Conservation (phyloP, 2,888 invertebrate genomes). For the Camponotus fellah region DNA sequence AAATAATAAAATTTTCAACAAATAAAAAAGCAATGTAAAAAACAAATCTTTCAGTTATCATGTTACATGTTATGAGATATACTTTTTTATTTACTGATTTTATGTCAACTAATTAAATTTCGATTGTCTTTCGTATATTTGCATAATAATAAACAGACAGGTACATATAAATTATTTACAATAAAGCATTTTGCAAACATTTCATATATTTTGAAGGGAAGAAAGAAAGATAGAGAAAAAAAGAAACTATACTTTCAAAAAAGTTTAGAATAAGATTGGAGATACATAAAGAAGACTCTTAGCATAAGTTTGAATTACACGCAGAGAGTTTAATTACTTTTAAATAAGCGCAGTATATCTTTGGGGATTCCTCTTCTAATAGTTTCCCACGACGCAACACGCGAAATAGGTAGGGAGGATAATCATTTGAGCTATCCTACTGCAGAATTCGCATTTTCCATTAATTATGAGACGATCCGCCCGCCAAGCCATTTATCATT, state of each 20-base stretch:
- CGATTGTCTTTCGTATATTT: background rate
- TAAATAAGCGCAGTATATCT: slow-evolving; percentile 26
- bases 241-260: slow-evolving; percentile 15
- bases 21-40: background rate
- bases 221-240: background rate
- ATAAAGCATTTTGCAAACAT: background rate
- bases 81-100: background rate
- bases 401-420: background rate
- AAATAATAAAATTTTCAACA: background rate
- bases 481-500: slow-evolving; percentile 32
- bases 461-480: slow-evolving; percentile 16
- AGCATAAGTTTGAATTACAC: slow-evolving; percentile 34
- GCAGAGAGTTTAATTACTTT: slow-evolving; percentile 37
- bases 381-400: slow-evolving; percentile 20
- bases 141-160: background rate
- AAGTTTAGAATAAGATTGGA: slow-evolving; percentile 12
- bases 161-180: background rate
- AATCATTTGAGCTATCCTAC: slow-evolving; percentile 12
- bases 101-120: slow-evolving; percentile 5
- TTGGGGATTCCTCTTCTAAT: background rate
- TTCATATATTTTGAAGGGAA: background rate
- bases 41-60: background rate
- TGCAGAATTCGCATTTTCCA: slow-evolving; percentile 15
- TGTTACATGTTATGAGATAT: background rate
- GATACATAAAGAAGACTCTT: background rate